Conservation (phyloP, 2,113 vertebrate genomes). For the Callithrix jacchus region DNA sequence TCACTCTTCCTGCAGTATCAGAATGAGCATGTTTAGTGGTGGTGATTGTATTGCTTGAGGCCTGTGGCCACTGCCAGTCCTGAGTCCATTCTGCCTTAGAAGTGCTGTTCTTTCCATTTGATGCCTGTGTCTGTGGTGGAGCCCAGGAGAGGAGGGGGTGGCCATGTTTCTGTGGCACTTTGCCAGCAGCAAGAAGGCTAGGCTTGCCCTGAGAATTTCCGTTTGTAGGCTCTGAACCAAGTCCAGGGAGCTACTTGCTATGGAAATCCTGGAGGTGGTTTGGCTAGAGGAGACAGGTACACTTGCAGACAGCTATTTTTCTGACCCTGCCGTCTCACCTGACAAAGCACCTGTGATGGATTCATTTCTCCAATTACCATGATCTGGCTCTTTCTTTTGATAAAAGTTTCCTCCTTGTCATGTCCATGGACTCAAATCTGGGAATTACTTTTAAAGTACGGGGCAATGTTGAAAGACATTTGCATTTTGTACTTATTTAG, state of each 20-base stretch:
- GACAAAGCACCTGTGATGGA: not conserved
- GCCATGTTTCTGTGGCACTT: not conserved
- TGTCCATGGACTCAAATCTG: not conserved
- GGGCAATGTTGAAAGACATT: not conserved
- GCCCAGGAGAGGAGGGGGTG: not conserved
- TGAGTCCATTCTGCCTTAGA: not conserved
- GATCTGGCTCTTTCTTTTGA: conserved; percentile 11
- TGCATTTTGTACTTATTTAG: not conserved
- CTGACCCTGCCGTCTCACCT: not conserved
- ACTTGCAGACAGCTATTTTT: not conserved
- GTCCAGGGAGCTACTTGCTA: not conserved
- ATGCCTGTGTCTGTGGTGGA: not conserved
- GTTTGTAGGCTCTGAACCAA: not conserved
- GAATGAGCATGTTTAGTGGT: not conserved
- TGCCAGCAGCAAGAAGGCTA: not conserved
- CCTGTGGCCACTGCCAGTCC: not conserved
- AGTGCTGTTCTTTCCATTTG: not conserved
- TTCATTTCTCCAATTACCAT: not conserved
- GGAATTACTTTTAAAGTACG: conserved; percentile 28
- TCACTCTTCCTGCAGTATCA: not conserved
- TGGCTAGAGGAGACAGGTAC: not conserved
- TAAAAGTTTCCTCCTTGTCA: not conserved
- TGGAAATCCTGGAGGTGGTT: not conserved
- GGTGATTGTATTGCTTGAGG: not conserved
- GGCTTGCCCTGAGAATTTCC: not conserved